Evolutionary conservation across 2,888 invertebrate species (phyloP).

Genomic region (Tenthredo distinguenda): DNA sequence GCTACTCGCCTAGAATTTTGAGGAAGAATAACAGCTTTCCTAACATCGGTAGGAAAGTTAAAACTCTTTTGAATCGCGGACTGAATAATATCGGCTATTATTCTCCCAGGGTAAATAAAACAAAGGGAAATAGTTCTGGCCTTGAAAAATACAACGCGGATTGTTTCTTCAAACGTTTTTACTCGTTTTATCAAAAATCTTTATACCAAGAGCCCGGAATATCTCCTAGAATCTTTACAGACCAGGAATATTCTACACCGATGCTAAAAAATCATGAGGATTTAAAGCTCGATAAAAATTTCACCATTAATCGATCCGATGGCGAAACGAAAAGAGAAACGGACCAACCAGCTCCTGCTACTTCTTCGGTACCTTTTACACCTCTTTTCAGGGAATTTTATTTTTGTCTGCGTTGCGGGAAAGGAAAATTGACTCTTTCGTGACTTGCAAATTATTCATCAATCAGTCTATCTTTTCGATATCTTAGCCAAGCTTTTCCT

Average conservation of each 20-base stretch:
- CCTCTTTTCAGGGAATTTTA: constrained; percentile 32
- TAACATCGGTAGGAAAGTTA: constrained; percentile 45
- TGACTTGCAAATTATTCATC: neutral
- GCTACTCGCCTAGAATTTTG: constrained; percentile 47
- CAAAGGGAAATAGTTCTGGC: neutral
- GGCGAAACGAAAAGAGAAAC: constrained; percentile 55
- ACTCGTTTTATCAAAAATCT: neutral
- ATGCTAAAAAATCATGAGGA: neutral
- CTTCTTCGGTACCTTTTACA: constrained; percentile 66
- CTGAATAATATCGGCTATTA: neutral
- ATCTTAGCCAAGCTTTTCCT: neutral
- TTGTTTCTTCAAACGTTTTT: neutral
- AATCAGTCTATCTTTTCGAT: neutral
- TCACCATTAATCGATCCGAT: neutral
- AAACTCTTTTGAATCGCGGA: neutral
- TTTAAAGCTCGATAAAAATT: neutral
- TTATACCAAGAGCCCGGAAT: neutral
- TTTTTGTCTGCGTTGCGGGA: constrained; percentile 35
- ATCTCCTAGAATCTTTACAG: neutral
- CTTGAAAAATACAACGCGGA: neutral
- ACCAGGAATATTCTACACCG: neutral
- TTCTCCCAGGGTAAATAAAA: neutral
- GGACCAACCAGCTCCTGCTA: constrained; percentile 62
- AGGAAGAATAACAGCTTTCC: constrained; percentile 57
- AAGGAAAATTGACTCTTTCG: neutral